phyloP scores from a whole-genome alignment of 2,888 invertebrate genomes.

The Heliconius erato region DNA sequence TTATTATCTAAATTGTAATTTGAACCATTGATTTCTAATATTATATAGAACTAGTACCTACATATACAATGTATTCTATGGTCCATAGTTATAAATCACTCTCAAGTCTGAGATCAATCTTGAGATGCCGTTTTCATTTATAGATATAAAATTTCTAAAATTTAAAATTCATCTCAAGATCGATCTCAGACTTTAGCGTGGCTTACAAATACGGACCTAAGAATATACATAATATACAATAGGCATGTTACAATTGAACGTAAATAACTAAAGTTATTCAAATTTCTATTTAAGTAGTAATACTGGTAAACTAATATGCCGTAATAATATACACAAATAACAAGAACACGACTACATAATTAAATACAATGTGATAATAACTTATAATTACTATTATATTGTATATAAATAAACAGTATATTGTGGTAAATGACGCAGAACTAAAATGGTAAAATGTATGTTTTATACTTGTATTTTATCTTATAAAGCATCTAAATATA shows the following conservation, averaged over 20 bases:
- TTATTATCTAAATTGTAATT: too few relatives aligned
- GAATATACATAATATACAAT: not conserved
- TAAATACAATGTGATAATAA: slow-evolving; percentile 47
- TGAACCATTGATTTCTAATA: too few relatives aligned
- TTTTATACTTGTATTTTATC: not conserved
- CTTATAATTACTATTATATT: slow-evolving; percentile 27
- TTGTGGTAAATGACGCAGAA: not conserved
- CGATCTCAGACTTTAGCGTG: too few relatives aligned
- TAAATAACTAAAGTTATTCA: slow-evolving; percentile 2
- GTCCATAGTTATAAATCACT: too few relatives aligned
- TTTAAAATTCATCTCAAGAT: too few relatives aligned
- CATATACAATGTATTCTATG: too few relatives aligned
- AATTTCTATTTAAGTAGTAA: slow-evolving; percentile 11
- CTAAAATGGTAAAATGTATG: not conserved
- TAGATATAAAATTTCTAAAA: too few relatives aligned
- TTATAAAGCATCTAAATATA: not conserved
- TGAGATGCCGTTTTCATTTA: too few relatives aligned
- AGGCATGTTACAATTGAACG: not conserved
- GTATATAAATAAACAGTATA: slow-evolving; percentile 30
- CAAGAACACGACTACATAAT: slow-evolving; percentile 44
- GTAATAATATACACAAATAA: slow-evolving; percentile 33
- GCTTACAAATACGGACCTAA: not conserved
- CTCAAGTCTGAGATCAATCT: too few relatives aligned
- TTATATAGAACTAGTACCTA: too few relatives aligned
- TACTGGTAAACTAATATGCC: slow-evolving; percentile 10